Conservation (phyloP, 2,797 vertebrate genomes). For the Malacoctenus gilli region DNA sequence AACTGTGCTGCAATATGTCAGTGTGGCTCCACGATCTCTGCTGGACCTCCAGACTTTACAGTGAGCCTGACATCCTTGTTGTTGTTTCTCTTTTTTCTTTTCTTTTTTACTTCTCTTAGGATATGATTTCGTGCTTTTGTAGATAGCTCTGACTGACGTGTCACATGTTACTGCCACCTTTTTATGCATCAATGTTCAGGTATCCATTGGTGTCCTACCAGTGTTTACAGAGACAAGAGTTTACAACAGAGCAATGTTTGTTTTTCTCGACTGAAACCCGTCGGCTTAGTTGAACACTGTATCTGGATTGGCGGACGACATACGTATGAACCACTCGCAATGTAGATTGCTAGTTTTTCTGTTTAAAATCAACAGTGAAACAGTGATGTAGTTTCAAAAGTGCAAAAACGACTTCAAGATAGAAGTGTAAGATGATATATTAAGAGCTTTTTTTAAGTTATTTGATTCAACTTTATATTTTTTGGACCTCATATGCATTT, state of each 20-base stretch:
- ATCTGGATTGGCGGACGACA: slow-evolving; percentile 23
- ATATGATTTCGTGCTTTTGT: slow-evolving; percentile 40
- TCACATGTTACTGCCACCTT: slow-evolving; percentile 61
- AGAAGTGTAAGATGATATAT: neutral
- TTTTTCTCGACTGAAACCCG: slow-evolving; percentile 43
- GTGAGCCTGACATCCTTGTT: slow-evolving; percentile 47
- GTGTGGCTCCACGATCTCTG: slow-evolving; percentile 62
- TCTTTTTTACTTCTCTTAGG: too few species aligned
- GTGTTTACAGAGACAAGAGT: slow-evolving; percentile 70
- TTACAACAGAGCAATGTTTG: slow-evolving; percentile 61
- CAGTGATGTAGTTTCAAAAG: slow-evolving; percentile 24
- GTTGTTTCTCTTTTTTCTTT: slow-evolving; percentile 33
- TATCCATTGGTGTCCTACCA: slow-evolving; percentile 53
- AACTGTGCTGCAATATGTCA: slow-evolving; percentile 64
- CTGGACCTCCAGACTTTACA: slow-evolving; percentile 48
- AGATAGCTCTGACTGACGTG: slow-evolving; percentile 51
- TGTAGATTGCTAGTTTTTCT: slow-evolving; percentile 28
- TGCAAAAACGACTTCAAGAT: slow-evolving; percentile 19
- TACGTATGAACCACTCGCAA: slow-evolving; percentile 40
- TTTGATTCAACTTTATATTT: slow-evolving; percentile 6
- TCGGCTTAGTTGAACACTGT: slow-evolving; percentile 23
- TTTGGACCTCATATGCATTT: slow-evolving; percentile 30
- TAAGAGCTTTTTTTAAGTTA: slow-evolving; percentile 3
- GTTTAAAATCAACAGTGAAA: slow-evolving; percentile 21
- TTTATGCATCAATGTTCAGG: slow-evolving; percentile 62